phyloP scores from a whole-genome alignment of 1,140 invertebrate species.

The Anadara kagoshimensis region DNA sequence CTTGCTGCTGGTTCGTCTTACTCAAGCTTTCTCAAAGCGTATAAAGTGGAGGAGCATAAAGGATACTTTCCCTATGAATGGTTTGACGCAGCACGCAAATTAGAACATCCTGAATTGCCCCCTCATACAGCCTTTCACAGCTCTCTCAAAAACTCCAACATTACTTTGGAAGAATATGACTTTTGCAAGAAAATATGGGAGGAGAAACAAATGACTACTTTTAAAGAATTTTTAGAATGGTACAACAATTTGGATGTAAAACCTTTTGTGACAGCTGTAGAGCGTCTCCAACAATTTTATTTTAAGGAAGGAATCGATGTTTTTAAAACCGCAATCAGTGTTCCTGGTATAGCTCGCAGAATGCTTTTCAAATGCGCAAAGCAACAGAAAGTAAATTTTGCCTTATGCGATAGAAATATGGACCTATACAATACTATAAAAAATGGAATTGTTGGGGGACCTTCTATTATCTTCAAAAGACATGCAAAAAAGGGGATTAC shows the following conservation, averaged over 20 bases:
- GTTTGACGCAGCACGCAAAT: conserved; percentile 26
- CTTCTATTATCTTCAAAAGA: too few relatives aligned
- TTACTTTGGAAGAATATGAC: conserved; percentile 12
- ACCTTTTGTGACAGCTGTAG: conserved; percentile 27
- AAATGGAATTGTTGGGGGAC: too few relatives aligned
- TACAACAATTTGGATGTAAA: conserved; percentile 43
- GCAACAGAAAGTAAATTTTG: too few relatives aligned
- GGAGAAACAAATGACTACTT: conserved; percentile 30
- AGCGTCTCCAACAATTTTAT: conserved; percentile 26
- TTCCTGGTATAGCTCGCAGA: conserved; percentile 32
- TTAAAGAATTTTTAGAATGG: conserved; percentile 28
- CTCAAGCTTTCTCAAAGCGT: conserved; percentile 45
- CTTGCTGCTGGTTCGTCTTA: conserved; percentile 42
- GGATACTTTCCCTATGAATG: conserved; percentile 43
- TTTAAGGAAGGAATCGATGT: conserved; percentile 32
- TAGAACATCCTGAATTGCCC: conserved; percentile 23
- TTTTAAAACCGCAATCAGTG: conserved; percentile 35
- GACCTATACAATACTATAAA: too few relatives aligned
- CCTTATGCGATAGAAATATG: too few relatives aligned
- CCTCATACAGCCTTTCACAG: conserved; percentile 16
- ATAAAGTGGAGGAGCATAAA: conserved; percentile 37
- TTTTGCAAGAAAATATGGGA: conserved; percentile 34
- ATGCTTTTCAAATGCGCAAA: conserved; percentile 7
- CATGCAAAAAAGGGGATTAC: too few relatives aligned
- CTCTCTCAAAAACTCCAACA: conserved; percentile 20